A percentile compares a stretch with the other conserved stretches of the same genome.
Evolutionary conservation across 2,113 vertebrate genomes (phyloP).

Genomic region (Acinonyx jubatus): DNA sequence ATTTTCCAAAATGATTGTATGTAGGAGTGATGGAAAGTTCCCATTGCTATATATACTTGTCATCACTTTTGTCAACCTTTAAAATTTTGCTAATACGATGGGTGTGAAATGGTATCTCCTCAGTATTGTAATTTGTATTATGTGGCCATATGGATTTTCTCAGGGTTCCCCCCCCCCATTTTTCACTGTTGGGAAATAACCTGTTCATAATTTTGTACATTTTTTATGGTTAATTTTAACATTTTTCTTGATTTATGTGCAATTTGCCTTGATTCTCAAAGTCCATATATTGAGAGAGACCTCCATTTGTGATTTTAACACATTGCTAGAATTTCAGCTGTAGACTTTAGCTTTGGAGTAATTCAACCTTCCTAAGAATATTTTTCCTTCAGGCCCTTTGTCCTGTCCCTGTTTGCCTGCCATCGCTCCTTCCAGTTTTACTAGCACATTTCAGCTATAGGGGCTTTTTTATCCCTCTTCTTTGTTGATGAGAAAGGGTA

Average conservation of each 20-base stretch:
- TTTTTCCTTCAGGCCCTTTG: neutral
- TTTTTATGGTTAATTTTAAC: conserved; percentile 17
- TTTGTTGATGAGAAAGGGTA: neutral
- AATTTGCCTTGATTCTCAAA: conserved; percentile 30
- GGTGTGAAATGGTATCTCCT: neutral
- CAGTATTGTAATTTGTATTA: neutral
- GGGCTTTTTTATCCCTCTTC: neutral
- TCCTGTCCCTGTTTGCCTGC: neutral
- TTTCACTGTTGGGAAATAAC: conserved; percentile 38
- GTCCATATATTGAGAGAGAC: neutral
- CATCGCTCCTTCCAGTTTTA: neutral
- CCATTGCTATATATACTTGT: neutral
- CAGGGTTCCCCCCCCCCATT: neutral
- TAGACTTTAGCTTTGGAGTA: conserved; percentile 38
- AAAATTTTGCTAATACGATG: neutral
- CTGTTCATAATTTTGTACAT: neutral
- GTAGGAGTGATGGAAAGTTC: neutral
- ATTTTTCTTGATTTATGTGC: neutral
- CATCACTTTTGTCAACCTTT: neutral
- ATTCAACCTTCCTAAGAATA: neutral
- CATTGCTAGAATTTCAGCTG: conserved; percentile 9
- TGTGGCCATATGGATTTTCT: neutral
- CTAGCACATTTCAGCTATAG: neutral
- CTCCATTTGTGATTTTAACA: neutral
- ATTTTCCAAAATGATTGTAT: neutral